Evolutionary conservation across 1,140 invertebrate species (phyloP).

Genomic region (Elymnias hypermnestra): DNA sequence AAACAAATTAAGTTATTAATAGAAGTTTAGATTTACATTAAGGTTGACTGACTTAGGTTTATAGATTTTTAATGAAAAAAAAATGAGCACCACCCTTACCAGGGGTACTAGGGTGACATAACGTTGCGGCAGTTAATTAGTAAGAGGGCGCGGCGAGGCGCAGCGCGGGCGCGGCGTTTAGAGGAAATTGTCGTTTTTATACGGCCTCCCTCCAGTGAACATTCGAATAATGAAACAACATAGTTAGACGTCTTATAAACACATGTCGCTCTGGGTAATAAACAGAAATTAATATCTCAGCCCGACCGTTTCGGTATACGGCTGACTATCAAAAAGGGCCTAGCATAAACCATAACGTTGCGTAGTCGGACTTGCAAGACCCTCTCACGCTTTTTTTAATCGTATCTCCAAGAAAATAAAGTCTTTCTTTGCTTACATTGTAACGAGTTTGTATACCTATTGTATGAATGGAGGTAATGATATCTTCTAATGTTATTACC

Average conservation of each 20-base stretch:
- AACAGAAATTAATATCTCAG: constrained; percentile 51
- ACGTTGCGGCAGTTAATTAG: constrained; percentile 73
- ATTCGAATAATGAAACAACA: constrained; percentile 68
- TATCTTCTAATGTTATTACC: constrained; percentile 25
- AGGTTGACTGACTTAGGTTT: too few relatives aligned
- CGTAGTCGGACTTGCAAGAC: not conserved
- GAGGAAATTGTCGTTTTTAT: constrained; percentile 75
- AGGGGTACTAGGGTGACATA: constrained; percentile 72
- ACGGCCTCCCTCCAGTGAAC: constrained; percentile 59
- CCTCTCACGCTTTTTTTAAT: not conserved
- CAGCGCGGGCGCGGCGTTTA: constrained; percentile 69
- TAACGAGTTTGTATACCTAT: constrained; percentile 3
- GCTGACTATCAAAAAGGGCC: constrained; percentile 31
- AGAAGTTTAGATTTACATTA: too few relatives aligned
- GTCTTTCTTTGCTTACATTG: constrained; percentile 1
- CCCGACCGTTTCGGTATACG: constrained; percentile 28
- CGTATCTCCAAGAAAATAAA: not conserved
- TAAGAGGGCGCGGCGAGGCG: constrained; percentile 68
- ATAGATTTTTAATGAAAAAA: constrained; percentile 42
- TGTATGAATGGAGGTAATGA: constrained; percentile 23
- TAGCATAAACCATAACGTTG: constrained; percentile 24
- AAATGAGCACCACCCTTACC: constrained; percentile 51
- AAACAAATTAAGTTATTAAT: too few relatives aligned
- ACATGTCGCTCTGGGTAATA: constrained; percentile 60
- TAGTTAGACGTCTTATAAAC: constrained; percentile 64